Conservation (phyloP, 2,888 invertebrate species). For the Caenorhabditis drosophilae region DNA sequence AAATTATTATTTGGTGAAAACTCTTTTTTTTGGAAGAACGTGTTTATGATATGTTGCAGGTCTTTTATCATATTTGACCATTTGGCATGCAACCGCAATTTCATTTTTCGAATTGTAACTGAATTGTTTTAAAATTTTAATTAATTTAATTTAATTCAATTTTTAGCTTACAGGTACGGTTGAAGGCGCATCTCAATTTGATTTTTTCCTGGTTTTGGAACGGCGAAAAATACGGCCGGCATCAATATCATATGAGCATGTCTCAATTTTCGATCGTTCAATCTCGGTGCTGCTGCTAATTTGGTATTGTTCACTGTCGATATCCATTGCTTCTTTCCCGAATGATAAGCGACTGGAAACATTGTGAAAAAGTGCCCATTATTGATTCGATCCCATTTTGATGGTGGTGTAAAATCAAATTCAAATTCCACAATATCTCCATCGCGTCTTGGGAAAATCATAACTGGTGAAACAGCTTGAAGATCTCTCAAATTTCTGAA, state of each 20-base stretch:
- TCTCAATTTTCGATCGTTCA: neutral
- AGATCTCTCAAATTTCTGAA: neutral
- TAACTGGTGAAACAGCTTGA: neutral
- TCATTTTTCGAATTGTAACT: no score
- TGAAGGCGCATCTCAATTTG: no score
- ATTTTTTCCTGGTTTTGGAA: neutral
- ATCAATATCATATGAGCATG: neutral
- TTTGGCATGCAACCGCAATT: no score
- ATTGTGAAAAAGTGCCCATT: neutral
- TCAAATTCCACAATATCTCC: neutral
- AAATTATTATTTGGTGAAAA: no score
- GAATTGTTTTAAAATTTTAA: no score
- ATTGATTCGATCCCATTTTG: neutral
- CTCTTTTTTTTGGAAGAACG: no score
- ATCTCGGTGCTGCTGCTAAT: neutral
- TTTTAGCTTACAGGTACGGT: no score
- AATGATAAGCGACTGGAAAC: neutral
- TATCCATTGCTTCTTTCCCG: neutral
- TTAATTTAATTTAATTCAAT: no score
- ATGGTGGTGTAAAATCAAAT: neutral
- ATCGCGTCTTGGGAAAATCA: conserved; percentile 1
- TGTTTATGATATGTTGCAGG: no score
- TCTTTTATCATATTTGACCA: no score
- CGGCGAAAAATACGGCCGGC: conserved; percentile 3
- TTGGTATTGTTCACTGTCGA: neutral